Base-by-base conservation (phyloP, 2,797 vertebrate species). In the Fistularia tabacaria region DNA sequence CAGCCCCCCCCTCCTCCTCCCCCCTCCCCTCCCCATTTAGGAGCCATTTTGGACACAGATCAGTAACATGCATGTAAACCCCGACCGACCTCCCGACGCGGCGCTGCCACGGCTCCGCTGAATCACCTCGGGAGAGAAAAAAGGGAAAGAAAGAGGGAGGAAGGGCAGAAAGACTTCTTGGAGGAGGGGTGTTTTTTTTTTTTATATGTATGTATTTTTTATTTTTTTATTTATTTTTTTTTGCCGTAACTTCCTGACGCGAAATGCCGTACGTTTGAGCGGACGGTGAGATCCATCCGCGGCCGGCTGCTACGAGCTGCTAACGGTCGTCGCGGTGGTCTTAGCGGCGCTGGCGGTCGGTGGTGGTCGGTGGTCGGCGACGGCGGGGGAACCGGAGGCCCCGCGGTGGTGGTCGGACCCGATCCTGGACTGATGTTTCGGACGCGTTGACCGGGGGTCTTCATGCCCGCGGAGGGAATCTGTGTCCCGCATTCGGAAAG, bases 31-130 rank as follows among this genome's bases (percentile, higher is more conserved):
- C 83, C 82, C 89, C 85, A 84, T 90, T 92, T 90, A 89, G 93
- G 85, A 93, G 94, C 94, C 94, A 95, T 96, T 93, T 96, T 96
- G 93, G 93, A 93, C 90, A 83, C 87, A 83, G 90, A 91, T 93
- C 91, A 91, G 90, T 74, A 88, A 91, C 89, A 86, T 84, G 77
- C 81, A 77, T 79, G 82, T 85, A 81, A 80, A 85, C 85, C 84
- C 81, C 77, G 64, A 83, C 75, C 85, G 83, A 83, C 86, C 88
- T 87, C 86, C 76, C 79, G 77, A 78, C 80, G 86, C 84, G 69
- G 81, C 72, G 81, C 56, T 73, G 81, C 82, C 69, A 71, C 75
- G 66, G 69, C 70, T 56, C 79, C 36, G 70, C 47, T 66, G 71
- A 77, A 79, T 53, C 78, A 69, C 74, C 74, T 12, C 14, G 5